These are phyloP conservation scores for Elaphurus davidianus DNA, from an alignment of 2,113 vertebrate species.

Conservation along the genomic window DNA sequence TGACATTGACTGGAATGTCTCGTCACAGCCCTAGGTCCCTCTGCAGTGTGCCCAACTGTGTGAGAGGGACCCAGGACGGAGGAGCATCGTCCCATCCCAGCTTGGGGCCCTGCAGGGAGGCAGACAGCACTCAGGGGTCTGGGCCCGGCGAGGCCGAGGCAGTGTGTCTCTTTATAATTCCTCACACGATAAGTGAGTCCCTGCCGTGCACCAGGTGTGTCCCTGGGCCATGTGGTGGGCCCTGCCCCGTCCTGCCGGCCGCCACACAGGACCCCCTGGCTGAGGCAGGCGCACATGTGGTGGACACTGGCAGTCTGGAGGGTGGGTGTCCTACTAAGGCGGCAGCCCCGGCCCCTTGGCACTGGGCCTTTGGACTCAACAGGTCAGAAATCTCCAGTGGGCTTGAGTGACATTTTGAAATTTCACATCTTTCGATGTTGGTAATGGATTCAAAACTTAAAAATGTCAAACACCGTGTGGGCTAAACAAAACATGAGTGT, in stretches of 20 bases:
- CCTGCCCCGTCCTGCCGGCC: neutral
- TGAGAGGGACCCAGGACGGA: neutral
- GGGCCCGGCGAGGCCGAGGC: neutral
- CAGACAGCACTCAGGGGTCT: neutral
- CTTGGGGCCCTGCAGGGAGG: neutral
- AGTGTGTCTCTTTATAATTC: neutral
- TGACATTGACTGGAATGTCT: neutral
- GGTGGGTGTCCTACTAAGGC: neutral
- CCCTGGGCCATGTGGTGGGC: neutral
- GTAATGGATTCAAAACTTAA: conserved; percentile 62
- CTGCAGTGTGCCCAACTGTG: neutral
- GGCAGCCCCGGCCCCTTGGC: neutral
- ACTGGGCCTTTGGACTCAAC: neutral
- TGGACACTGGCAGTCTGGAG: neutral
- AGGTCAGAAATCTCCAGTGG: neutral
- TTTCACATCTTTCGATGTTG: conserved; percentile 68
- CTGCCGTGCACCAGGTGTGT: neutral
- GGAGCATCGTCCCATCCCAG: neutral
- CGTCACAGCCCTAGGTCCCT: neutral
- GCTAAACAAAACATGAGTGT: conserved; percentile 66
- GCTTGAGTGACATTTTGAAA: conserved; percentile 54
- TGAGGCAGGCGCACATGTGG: neutral
- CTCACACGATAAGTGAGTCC: neutral
- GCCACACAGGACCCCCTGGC: neutral
- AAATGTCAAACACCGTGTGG: conserved; percentile 59